These are phyloP conservation scores for Oscheius onirici DNA, from an alignment of 2,888 invertebrate genomes.

Conservation along the genomic window DNA sequence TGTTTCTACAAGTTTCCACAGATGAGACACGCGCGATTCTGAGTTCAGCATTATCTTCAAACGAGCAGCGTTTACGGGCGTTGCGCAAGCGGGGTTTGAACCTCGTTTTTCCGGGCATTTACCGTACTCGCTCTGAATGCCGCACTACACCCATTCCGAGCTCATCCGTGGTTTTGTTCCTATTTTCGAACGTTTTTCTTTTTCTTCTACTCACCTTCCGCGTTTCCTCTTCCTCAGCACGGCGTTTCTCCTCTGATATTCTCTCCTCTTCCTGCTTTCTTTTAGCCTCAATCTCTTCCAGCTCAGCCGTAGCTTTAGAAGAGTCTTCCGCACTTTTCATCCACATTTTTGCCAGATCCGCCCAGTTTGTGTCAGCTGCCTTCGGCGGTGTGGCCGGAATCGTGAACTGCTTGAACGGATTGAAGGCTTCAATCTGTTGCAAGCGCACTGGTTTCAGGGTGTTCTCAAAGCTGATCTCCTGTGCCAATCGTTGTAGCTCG, in stretches of 20 bases:
- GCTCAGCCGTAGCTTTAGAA: not conserved
- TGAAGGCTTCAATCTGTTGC: slow-evolving; percentile 16
- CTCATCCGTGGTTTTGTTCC: too few relatives aligned
- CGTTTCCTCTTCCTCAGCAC: not conserved
- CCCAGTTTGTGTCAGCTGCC: not conserved
- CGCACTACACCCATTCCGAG: too few relatives aligned
- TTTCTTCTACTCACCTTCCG: not conserved
- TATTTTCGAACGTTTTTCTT: too few relatives aligned
- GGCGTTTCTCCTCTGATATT: not conserved
- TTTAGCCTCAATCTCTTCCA: not conserved
- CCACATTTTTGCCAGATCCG: slow-evolving; percentile 12
- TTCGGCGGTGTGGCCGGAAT: not conserved
- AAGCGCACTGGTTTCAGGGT: not conserved
- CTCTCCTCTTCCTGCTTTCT: not conserved
- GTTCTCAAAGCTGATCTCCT: slow-evolving; percentile 14
- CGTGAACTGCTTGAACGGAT: not conserved
- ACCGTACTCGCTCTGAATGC: too few relatives aligned
- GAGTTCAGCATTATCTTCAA: too few relatives aligned
- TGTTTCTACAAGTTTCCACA: too few relatives aligned
- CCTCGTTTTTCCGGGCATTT: too few relatives aligned
- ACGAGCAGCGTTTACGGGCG: too few relatives aligned
- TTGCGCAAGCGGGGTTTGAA: too few relatives aligned
- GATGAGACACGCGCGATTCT: too few relatives aligned
- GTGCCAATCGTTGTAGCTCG: slow-evolving; percentile 1
- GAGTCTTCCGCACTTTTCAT: slow-evolving; percentile 13